Evolutionary conservation across 2,113 vertebrate genomes (phyloP), one percentile per base, ranked within the genome.

Genomic region (Erpornis zantholeuca): DNA sequence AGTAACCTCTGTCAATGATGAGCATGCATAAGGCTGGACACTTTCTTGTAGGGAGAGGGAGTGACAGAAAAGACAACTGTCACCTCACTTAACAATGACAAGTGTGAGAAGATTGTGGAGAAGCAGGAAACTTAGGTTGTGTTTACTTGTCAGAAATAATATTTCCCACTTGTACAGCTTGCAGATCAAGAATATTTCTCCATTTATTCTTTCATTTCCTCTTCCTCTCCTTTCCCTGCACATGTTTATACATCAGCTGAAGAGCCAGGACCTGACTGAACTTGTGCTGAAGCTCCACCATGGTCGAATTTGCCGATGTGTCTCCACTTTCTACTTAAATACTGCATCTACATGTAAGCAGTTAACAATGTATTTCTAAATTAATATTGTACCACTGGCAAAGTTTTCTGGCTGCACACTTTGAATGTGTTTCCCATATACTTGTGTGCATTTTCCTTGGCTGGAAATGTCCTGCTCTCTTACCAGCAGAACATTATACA

Each of bases 271-370:
- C 17, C 56, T 56, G 40, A 57, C 28, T 15, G 27, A 53, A 44
- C 27, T 27, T 1, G 0, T 19, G 49, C 33, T 38, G 83, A 38
- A 68, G 31, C n/a, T 81, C 36, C 69, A 23, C 73, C 3, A 1
- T 54, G 35, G 35, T 75, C 2, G 8, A 61, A 53, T 73, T 44
- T 52, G 31, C 42, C 0, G 0, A 4, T 10, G 29, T n/a, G 15
- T 23, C 40, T 35, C 27, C 27, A n/a, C 10, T 71, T 35, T 47
- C 36, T 60, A 28, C 25, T 73, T 38, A 42, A 42, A 82, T 45
- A 28, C 33, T 52, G 42, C 10, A 2, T 50, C 23, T 42, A 27
- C 4, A 1, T 31, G 24, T 64, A 42, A 84, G 56, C n/a, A 54
- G n/a, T n/a, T 66, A 31, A 54, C 36, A 33, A 18, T 25, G 11